Evolutionary conservation across 2,113 vertebrate species (phyloP).

Genomic region (Bolborhynchus lineola): DNA sequence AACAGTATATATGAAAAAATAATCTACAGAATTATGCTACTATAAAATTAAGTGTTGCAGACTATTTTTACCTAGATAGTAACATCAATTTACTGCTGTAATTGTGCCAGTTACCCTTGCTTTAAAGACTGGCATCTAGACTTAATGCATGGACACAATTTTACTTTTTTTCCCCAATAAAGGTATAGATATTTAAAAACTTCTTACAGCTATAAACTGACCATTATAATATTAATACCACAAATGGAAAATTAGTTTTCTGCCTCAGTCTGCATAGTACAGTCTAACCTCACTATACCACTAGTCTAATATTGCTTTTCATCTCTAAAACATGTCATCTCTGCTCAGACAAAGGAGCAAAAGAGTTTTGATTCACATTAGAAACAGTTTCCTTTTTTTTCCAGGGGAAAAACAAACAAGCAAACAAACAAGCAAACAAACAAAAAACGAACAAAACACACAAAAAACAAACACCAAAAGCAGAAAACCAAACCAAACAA

Average conservation of each 20-base stretch:
- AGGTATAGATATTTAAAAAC: background rate
- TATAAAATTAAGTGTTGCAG: background rate
- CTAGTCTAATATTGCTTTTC: background rate
- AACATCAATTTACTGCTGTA: background rate
- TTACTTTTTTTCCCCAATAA: background rate
- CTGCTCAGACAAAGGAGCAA: background rate
- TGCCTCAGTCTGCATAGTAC: background rate
- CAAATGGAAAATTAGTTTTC: background rate
- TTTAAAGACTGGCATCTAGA: background rate
- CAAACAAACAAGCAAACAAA: no score
- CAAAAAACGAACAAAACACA: background rate
- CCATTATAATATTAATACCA: background rate
- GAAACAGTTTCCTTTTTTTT: background rate
- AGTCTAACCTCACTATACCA: background rate
- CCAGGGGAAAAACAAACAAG: background rate
- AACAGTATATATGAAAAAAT: background rate
- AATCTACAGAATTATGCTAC: background rate
- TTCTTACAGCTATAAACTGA: background rate
- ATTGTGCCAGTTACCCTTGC: background rate
- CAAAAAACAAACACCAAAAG: background rate
- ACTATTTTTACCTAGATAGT: background rate
- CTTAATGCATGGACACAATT: background rate
- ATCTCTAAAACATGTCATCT: background rate
- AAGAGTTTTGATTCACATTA: background rate
- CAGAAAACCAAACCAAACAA: background rate